A percentile compares a stretch with the other conserved stretches of the same genome.
Conservation (phyloP, 2,113 vertebrate species). For the Pogonocichla stellata region DNA sequence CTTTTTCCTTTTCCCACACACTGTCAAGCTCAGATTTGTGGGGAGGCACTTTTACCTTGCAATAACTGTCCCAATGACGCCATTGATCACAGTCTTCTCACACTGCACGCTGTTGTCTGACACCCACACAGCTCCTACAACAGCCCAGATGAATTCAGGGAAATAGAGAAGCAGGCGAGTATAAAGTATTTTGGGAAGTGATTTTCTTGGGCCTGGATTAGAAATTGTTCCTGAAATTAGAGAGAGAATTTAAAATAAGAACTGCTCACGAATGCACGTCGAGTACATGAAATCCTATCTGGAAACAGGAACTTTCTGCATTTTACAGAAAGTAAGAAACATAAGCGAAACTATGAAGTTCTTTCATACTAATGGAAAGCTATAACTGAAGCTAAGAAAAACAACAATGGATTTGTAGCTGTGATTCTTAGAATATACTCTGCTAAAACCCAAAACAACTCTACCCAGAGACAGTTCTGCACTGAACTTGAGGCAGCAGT, state of each 20-base stretch:
- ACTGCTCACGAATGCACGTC: background rate
- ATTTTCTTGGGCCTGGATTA: constrained; percentile 88
- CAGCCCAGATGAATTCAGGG: constrained; percentile 91
- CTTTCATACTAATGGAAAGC: background rate
- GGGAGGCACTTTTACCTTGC: constrained; percentile 77
- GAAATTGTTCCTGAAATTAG: constrained; percentile 88
- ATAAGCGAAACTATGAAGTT: background rate
- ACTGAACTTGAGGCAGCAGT: background rate
- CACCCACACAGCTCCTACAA: constrained; percentile 87
- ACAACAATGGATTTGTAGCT: background rate
- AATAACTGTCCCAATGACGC: constrained; percentile 83
- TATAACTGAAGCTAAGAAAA: background rate
- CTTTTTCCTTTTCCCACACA: background rate
- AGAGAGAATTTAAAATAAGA: background rate
- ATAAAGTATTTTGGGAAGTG: constrained; percentile 88
- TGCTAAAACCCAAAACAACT: background rate
- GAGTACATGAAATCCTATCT: background rate
- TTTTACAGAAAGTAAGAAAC: background rate
- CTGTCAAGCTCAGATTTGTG: background rate
- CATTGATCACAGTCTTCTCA: constrained; percentile 79
- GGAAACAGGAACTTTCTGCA: background rate
- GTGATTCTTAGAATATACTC: background rate
- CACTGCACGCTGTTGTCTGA: constrained; percentile 80
- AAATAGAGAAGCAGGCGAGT: constrained; percentile 85
- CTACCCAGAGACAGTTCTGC: background rate